These are phyloP conservation scores for Ommatoiulus sabulosus DNA, from an alignment of 2,888 invertebrate species.

Conservation along the genomic window DNA sequence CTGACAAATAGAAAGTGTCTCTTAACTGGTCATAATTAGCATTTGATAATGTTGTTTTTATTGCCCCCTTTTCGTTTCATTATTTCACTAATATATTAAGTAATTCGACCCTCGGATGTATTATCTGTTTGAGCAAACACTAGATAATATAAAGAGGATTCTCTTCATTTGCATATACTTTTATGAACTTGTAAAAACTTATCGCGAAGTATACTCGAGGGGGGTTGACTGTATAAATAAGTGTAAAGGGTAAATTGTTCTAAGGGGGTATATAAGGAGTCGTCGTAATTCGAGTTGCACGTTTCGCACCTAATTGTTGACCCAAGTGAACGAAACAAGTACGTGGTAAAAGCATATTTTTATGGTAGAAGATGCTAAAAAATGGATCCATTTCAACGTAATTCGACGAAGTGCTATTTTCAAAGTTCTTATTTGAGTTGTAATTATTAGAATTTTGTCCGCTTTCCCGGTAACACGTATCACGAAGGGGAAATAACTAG, in stretches of 20 bases:
- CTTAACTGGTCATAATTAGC: conserved; percentile 12
- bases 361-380: neutral
- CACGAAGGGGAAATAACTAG: too few species aligned
- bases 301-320: conserved; percentile 33
- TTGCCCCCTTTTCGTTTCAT: conserved; percentile 29
- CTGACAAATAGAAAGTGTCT: conserved; percentile 26
- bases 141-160: neutral
- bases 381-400: neutral
- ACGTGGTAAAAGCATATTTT: conserved; percentile 26
- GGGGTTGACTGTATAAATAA: neutral
- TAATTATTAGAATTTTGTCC: neutral
- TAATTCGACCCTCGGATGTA: conserved; percentile 37
- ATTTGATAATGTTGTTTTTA: conserved; percentile 28
- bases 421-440: neutral
- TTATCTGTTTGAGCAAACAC: conserved; percentile 3
- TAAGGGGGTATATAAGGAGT: neutral
- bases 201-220: neutral
- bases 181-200: conserved; percentile 41
- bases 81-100: conserved; percentile 21
- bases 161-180: neutral
- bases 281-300: conserved; percentile 30
- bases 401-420: neutral
- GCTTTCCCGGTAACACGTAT: neutral
- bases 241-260: neutral
- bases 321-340: neutral